Base-by-base conservation (phyloP, 2,797 vertebrate genomes). In the Neostethus bicornis region DNA sequence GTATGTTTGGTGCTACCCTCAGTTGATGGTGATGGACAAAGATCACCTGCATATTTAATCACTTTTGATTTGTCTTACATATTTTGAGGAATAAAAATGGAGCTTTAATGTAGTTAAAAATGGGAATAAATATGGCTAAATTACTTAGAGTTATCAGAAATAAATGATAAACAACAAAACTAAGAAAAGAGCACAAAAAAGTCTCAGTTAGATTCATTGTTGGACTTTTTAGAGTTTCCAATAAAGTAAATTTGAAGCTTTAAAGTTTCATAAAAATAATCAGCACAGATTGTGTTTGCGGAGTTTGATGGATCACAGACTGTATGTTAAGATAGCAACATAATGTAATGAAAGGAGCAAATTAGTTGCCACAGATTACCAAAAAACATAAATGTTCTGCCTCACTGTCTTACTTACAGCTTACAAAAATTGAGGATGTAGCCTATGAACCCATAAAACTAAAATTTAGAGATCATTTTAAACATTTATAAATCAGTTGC, bases 11-110 rank as follows among this genome's bases (percentile, higher is more conserved):
- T 59, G 66, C 65, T 73, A 45, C 19, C 13, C 12, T 45, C 59
- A 70, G 84, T 58, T 74, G 71, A 78, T 61, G 72, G 54, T 47
- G 46, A 51, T 63, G 35, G 35, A 58, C 12, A 3, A 67, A 63
- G 45, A 26, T 4, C 13, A 12, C 31, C 28, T 14, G 16, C 25
- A 52, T 25, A 31, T 41, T 39, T 28, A 14, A 12, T 17, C 28
- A 54, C 19, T 16, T 31, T 42, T 31, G 21, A 19, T 41, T 41
- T 14, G 23, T 43, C 20, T 44, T 19, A 28, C 43, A 43, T 23
- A n/a, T 19, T 32, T 17, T 16, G 28, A 43, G 10, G 37, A 35
- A 41, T 13, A 21, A 12, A 41, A 2, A 7, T 4, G n/a, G 24
- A 14, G 34, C 24, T 21, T 11, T 21, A 6, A 41, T 13, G 10